These are phyloP conservation scores for Nyctibius bracteatus DNA, from an alignment of 2,113 vertebrate species.

Conservation along the genomic window DNA sequence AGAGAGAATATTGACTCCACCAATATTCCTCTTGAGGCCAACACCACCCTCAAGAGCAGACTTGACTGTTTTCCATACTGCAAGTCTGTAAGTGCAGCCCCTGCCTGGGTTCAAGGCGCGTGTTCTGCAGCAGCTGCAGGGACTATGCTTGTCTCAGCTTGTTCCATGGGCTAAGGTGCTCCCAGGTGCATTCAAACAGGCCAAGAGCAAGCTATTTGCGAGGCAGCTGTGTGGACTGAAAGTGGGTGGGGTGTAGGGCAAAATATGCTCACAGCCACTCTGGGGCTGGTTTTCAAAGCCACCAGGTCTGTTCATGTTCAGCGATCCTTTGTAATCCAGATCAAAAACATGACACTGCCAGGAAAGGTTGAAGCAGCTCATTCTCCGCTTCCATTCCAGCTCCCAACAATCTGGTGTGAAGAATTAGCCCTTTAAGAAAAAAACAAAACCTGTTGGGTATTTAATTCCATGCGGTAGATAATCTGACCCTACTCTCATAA, in stretches of 20 bases:
- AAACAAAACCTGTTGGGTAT: background rate
- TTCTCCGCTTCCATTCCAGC: background rate
- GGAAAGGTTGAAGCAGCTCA: background rate
- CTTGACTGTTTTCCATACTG: background rate
- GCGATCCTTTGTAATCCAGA: background rate
- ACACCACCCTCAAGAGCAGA: conserved; percentile 6
- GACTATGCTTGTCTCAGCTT: conserved; percentile 8
- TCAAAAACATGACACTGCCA: background rate
- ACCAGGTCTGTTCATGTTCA: background rate
- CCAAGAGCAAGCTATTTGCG: background rate
- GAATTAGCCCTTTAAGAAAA: background rate
- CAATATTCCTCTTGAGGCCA: too few species aligned
- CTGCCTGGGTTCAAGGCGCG: background rate
- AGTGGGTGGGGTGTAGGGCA: conserved; percentile 10
- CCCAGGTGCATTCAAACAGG: conserved; percentile 17
- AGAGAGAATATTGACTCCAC: background rate
- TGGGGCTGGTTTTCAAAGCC: conserved; percentile 6
- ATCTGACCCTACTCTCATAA: background rate
- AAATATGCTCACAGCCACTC: background rate
- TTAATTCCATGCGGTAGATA: background rate
- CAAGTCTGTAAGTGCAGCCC: background rate
- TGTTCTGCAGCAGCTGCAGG: conserved; percentile 18
- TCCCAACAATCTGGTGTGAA: background rate
- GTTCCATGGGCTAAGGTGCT: background rate
- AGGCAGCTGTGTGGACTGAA: conserved; percentile 10